Evolutionary conservation across 1,140 invertebrate genomes (phyloP).

Genomic region (Cepaea nemoralis): DNA sequence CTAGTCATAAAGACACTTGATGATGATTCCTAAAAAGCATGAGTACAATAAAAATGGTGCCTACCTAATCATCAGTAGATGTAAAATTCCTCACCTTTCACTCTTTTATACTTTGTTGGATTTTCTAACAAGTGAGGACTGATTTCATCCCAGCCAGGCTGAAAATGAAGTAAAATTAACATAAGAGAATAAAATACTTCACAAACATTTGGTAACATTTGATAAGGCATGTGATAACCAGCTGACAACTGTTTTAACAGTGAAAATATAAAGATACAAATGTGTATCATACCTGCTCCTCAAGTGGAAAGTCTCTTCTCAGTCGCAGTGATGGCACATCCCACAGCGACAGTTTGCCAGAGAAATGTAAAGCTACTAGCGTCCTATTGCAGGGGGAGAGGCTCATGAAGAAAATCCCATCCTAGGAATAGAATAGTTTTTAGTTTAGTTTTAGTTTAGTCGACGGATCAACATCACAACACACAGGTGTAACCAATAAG

Average conservation of each 20-base stretch:
- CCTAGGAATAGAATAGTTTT: slow-evolving; percentile 59
- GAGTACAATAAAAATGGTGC: too few relatives aligned
- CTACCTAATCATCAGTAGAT: too few relatives aligned
- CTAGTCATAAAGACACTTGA: too few relatives aligned
- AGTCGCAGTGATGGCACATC: slow-evolving; percentile 77
- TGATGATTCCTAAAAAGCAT: too few relatives aligned
- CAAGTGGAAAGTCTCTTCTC: slow-evolving; percentile 75
- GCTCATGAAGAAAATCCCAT: slow-evolving; percentile 78
- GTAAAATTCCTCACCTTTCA: slow-evolving; percentile 63
- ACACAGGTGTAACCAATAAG: too few relatives aligned
- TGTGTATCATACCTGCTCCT: slow-evolving; percentile 71
- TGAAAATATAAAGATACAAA: too few relatives aligned
- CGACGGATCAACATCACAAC: too few relatives aligned
- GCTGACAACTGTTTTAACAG: too few relatives aligned
- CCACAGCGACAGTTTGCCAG: slow-evolving; percentile 82
- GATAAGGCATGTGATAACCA: too few relatives aligned
- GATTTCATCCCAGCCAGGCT: slow-evolving; percentile 77
- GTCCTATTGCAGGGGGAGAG: slow-evolving; percentile 77
- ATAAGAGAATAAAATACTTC: too few relatives aligned
- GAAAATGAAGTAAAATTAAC: slow-evolving; percentile 35
- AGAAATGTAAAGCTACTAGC: slow-evolving; percentile 80
- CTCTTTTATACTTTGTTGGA: slow-evolving; percentile 62
- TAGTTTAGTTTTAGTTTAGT: too few relatives aligned
- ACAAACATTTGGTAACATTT: too few relatives aligned
- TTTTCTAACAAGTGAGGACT: slow-evolving; percentile 69